phyloP scores from a whole-genome alignment of 2,797 vertebrate genomes.

The Momotus momota region DNA sequence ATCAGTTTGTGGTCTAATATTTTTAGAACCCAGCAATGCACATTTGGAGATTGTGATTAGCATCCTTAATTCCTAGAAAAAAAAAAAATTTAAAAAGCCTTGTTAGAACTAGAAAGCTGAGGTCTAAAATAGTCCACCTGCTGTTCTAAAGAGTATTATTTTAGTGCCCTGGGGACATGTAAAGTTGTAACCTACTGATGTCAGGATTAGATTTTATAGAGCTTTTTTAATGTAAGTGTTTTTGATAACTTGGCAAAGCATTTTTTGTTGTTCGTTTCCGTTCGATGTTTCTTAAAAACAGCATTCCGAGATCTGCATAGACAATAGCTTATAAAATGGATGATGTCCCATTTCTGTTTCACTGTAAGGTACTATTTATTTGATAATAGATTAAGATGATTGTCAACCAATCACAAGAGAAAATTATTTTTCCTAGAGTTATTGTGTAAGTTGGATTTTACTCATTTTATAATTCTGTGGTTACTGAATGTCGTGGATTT shows the following conservation, averaged over 20 bases:
- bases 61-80: slow-evolving; percentile 78
- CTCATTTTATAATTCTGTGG: slow-evolving; percentile 27
- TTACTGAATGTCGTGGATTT: background rate
- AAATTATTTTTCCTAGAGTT: slow-evolving; percentile 28
- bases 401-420: background rate
- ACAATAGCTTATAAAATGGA: slow-evolving; percentile 31
- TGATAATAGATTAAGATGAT: background rate
- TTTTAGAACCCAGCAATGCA: slow-evolving; percentile 80
- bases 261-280: slow-evolving; percentile 67
- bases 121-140: slow-evolving; percentile 84
- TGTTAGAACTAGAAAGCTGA: slow-evolving; percentile 82
- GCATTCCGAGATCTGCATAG: slow-evolving; percentile 11
- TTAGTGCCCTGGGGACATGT: slow-evolving; percentile 83
- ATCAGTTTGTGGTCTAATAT: slow-evolving; percentile 81
- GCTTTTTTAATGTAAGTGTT: slow-evolving; percentile 75
- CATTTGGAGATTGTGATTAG: slow-evolving; percentile 86
- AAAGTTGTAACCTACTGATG: slow-evolving; percentile 83
- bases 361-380: background rate
- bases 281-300: slow-evolving; percentile 45
- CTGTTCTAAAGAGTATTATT: slow-evolving; percentile 87
- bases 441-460: slow-evolving; percentile 39
- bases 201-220: slow-evolving; percentile 81
- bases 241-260: slow-evolving; percentile 76
- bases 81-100: slow-evolving; percentile 77
- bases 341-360: slow-evolving; percentile 9